A percentile compares a stretch with the other conserved stretches of the same genome.
phyloP scores from a whole-genome alignment of 2,113 vertebrate species.

The Pteropus alecto region DNA sequence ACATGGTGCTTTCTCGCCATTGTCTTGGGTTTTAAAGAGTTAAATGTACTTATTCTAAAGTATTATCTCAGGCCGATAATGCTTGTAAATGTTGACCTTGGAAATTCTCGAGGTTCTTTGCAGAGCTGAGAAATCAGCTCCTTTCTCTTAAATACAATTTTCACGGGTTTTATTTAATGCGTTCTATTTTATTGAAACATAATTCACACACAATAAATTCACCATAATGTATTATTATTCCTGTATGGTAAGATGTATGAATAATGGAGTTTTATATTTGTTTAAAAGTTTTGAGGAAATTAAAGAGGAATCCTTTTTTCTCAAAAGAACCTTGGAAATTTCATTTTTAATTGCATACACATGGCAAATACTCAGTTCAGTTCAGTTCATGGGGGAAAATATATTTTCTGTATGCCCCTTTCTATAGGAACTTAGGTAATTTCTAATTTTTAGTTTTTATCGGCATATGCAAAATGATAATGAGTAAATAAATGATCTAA shows the following conservation, averaged over 20 bases:
- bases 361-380: background rate
- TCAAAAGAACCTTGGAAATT: background rate
- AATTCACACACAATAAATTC: background rate
- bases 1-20: background rate
- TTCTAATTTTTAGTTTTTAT: background rate
- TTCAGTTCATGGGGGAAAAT: background rate
- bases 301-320: background rate
- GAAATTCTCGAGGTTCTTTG: background rate
- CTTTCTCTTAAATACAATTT: background rate
- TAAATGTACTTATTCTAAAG: background rate
- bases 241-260: background rate
- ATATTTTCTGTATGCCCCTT: background rate
- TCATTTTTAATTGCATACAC: background rate
- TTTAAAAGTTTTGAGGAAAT: conserved; percentile 13
- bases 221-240: background rate
- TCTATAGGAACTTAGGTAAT: background rate
- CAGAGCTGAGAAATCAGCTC: background rate
- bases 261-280: conserved; percentile 11
- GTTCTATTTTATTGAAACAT: background rate
- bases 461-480: background rate
- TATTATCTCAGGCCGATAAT: background rate
- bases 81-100: background rate
- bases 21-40: background rate
- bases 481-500: background rate
- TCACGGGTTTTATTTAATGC: background rate